Conservation (phyloP, 2,113 vertebrate genomes). For the Regulus satrapa region DNA sequence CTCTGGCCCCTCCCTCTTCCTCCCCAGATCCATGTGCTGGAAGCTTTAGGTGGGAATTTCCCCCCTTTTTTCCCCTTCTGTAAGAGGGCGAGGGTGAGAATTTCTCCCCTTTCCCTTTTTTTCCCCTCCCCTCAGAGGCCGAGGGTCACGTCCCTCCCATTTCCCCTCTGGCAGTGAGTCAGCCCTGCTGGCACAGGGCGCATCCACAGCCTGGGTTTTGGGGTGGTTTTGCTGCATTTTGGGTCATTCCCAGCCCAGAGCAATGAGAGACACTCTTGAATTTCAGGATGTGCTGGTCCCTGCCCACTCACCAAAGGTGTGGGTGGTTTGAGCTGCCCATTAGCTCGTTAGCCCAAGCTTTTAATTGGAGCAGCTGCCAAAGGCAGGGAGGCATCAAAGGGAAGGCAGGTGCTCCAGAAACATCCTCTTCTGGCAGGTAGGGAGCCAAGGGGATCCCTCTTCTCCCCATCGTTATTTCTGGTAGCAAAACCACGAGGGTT, state of each 20-base stretch:
- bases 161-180: neutral
- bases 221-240: neutral
- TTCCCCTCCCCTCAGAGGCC: neutral
- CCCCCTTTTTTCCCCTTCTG: neutral
- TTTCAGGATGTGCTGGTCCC: neutral
- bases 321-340: neutral
- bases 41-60: neutral
- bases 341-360: neutral
- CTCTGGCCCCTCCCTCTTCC: neutral
- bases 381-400: neutral
- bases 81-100: neutral
- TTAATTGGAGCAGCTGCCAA: neutral
- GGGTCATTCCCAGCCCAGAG: neutral
- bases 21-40: neutral
- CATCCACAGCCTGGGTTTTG: neutral
- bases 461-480: neutral
- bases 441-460: neutral
- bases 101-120: neutral
- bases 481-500: neutral
- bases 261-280: neutral
- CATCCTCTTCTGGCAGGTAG: neutral
- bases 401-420: neutral
- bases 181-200: neutral
- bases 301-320: neutral
- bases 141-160: accelerated